Conservation (phyloP, 2,888 invertebrate genomes). For the Drosophila putrida region DNA sequence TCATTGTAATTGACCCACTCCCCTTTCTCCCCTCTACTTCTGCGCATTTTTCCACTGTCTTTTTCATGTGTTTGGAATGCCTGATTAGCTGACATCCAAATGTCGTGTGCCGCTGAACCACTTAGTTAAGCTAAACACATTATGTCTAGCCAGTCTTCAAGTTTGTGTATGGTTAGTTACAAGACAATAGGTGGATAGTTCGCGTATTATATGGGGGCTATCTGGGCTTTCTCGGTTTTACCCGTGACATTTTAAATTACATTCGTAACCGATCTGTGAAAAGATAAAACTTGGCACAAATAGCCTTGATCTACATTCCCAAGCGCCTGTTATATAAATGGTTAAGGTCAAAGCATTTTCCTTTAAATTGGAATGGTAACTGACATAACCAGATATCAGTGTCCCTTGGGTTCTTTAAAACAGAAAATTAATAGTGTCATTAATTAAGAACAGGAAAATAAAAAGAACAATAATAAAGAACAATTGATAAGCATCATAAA, state of each 20-base stretch:
- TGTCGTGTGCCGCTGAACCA: conserved; percentile 28
- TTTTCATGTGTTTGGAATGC: conserved; percentile 54
- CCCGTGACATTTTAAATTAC: conserved; percentile 10
- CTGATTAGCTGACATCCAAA: conserved; percentile 43
- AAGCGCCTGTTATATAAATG: not conserved
- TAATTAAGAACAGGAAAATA: no score
- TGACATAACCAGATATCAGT: no score
- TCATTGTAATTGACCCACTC: conserved; percentile 31
- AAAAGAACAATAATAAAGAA: no score
- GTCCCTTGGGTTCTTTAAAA: no score
- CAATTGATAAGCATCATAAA: no score
- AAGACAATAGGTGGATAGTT: conserved; percentile 14
- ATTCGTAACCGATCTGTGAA: not conserved
- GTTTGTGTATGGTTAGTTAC: not conserved
- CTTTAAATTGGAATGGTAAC: no score
- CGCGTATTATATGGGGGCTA: not conserved
- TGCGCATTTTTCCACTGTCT: conserved; percentile 2
- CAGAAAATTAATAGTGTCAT: no score
- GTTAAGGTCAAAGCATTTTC: no score
- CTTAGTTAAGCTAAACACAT: not conserved
- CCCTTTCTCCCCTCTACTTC: not conserved
- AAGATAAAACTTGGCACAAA: not conserved
- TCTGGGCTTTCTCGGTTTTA: conserved; percentile 8
- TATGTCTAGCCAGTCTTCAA: not conserved
- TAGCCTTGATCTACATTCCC: conserved; percentile 7